Evolutionary conservation across 37 sponge, comb jelly and placozoan species (phyloP), one percentile per base, ranked within the genome.

Genomic region (Haliclona indistincta): DNA sequence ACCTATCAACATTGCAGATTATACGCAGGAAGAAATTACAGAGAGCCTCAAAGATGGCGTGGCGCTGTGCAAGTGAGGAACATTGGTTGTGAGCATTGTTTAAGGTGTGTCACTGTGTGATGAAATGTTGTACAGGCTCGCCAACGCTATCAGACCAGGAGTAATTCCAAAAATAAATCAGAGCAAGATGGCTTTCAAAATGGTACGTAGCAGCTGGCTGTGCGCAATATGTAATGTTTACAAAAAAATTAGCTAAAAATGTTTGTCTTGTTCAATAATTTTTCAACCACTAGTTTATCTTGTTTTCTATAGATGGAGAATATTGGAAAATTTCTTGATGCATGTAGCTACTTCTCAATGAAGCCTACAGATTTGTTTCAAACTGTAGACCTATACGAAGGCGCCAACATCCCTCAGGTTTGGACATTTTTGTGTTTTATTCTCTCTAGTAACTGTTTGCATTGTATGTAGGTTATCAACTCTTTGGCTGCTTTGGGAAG

Each of bases 341-440:
- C 74, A 39, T 88, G 88, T 64, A 71, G 74, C 28, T 38, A n/a
- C 8, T 94, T 85, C 71, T 95, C 95, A 26, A 37, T 88, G 49
- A 42, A 71, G 8, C 88, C 88, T 38, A 55, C 67, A 4, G 95
- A 97, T 44, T 23, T 87, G 19, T 97, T 97, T 82, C 98, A 97
- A 62, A 97, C 98, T 56, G 98, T 91, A 28, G 98, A 94, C 65
- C 66, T 97, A 38, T 97, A 85, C 61, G 98, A 97, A 22, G 89
- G 51, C 56, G 81, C 79, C 54, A 97, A 97, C 74, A 82, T 97
- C 23, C 93, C 88, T 44, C 98, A 94, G 87, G 96, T 95, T 58
- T 17, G 84, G 10, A 43, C 49, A 34, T 32, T 7, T 72, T 8
- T 58, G 11, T 32, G 37, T 19, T 17, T n/a, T 19, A 13, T 32